Evolutionary conservation across 2,888 invertebrate species (phyloP).

Genomic region (Diadegma fenestrale): DNA sequence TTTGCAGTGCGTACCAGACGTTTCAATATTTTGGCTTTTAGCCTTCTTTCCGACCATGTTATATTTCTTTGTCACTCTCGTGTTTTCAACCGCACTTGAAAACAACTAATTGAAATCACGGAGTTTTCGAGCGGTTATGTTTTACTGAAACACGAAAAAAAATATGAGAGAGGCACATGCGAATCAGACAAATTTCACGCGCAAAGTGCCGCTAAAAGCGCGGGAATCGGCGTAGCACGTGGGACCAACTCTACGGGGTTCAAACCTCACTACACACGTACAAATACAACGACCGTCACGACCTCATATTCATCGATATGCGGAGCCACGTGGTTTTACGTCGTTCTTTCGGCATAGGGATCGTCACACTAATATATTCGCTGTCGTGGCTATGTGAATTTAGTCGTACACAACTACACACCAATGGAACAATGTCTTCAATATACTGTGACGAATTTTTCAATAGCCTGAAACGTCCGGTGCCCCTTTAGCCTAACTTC

Average conservation of each 20-base stretch:
- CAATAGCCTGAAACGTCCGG: too few species aligned
- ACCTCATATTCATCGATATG: slow-evolving; percentile 15
- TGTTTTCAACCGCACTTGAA: neutral
- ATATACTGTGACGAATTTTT: too few species aligned
- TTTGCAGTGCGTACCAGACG: slow-evolving; percentile 21
- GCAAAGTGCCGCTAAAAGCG: slow-evolving; percentile 19
- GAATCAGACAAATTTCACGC: neutral
- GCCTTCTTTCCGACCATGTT: slow-evolving; percentile 9
- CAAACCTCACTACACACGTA: neutral
- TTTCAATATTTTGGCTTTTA: slow-evolving; percentile 2
- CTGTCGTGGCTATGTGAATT: neutral
- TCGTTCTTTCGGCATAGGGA: slow-evolving; percentile 1
- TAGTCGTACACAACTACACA: too few species aligned
- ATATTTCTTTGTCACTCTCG: neutral
- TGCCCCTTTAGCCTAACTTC: too few species aligned
- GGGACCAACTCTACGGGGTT: neutral
- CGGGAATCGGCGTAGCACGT: neutral
- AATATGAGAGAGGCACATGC: neutral
- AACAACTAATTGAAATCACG: neutral
- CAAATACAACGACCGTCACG: neutral
- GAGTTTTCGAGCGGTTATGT: slow-evolving; percentile 17
- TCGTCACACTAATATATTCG: slow-evolving; percentile 9
- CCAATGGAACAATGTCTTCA: neutral
- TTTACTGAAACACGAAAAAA: slow-evolving; percentile 13
- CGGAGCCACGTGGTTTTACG: slow-evolving; percentile 8